phyloP scores from a whole-genome alignment of 1,140 invertebrate species.

The Eriosoma lanigerum region DNA sequence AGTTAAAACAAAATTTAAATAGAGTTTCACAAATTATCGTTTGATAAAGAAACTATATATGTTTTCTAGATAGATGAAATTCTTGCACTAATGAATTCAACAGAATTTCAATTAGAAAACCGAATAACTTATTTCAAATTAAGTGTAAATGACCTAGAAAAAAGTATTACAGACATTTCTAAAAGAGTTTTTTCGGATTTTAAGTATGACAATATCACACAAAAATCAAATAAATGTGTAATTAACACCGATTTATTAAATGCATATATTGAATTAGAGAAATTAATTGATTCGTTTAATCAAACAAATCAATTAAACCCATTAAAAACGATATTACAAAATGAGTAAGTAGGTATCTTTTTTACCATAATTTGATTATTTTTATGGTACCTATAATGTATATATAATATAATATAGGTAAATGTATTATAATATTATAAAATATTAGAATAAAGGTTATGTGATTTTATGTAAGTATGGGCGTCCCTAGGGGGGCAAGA shows the following conservation, averaged over 20 bases:
- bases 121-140: background rate
- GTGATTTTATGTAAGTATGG: no score
- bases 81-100: background rate
- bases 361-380: background rate
- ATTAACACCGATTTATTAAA: background rate
- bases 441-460: no score
- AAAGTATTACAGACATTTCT: background rate
- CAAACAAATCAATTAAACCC: background rate
- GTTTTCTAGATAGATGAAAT: background rate
- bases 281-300: background rate
- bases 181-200: background rate
- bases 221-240: background rate
- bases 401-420: no score
- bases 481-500: no score
- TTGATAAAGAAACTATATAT: no score
- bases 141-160: background rate
- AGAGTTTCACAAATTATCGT: no score
- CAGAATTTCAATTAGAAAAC: conserved; percentile 1
- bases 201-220: background rate
- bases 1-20: no score
- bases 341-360: background rate
- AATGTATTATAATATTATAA: no score
- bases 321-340: background rate
- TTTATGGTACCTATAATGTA: no score
- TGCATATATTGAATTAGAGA: background rate